Percentiles rank a stretch among this genome's conserved stretches.
These are phyloP conservation scores for Melanerpes formicivorus DNA, from an alignment of 2,113 vertebrate species.

Conservation along the genomic window DNA sequence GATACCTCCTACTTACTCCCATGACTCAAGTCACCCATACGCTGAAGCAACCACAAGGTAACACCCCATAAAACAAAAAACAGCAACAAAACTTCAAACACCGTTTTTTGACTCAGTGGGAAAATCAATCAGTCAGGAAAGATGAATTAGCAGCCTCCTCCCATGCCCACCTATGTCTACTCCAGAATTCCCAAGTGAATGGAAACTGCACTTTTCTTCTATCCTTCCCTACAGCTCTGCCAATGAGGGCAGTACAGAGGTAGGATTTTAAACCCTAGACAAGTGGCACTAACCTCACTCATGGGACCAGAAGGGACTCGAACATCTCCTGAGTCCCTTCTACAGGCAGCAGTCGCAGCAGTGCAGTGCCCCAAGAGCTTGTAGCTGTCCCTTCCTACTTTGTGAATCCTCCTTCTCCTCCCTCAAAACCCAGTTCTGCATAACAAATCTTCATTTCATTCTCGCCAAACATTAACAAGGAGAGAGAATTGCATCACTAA, in stretches of 20 bases:
- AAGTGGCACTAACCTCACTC: neutral
- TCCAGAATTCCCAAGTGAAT: neutral
- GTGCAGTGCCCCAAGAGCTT: neutral
- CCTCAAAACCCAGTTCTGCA: neutral
- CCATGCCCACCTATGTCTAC: neutral
- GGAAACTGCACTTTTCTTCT: neutral
- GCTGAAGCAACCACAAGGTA: constrained; percentile 14
- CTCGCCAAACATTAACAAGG: constrained; percentile 45
- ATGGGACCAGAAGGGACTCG: neutral
- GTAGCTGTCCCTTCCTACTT: neutral
- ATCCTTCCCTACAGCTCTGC: neutral
- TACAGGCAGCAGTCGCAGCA: neutral
- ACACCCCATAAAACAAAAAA: constrained; percentile 11
- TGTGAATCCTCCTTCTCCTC: neutral
- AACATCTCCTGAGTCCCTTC: neutral
- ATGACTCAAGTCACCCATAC: constrained; percentile 28
- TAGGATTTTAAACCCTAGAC: neutral
- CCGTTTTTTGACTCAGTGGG: neutral
- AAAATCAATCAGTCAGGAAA: neutral
- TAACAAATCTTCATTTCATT: constrained; percentile 33
- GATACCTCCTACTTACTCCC: neutral
- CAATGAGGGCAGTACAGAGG: accelerated
- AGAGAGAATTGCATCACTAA: constrained; percentile 12
- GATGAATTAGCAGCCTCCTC: neutral
- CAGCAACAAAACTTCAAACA: neutral